Percentiles rank a stretch among this genome's conserved stretches.
Evolutionary conservation across 2,113 vertebrate genomes (phyloP).

Genomic region (Hippocampus guttulatus): DNA sequence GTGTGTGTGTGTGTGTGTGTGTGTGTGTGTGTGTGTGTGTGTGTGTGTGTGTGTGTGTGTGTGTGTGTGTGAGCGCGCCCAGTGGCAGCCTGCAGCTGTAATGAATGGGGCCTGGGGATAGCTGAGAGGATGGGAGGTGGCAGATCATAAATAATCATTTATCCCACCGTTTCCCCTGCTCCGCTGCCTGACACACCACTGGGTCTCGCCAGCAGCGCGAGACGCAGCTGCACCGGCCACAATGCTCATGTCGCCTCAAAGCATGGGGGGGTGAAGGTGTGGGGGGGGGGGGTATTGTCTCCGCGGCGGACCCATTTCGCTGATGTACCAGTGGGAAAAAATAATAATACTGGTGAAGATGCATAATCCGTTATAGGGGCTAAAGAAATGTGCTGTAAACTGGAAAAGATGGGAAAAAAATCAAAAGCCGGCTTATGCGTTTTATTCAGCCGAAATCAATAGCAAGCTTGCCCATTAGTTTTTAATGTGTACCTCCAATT

Average conservation of each 20-base stretch:
- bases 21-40: constrained; percentile 11
- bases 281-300: constrained; percentile 25
- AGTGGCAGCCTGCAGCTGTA: constrained; percentile 71
- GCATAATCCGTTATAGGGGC: constrained; percentile 7
- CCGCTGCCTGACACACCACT: constrained; percentile 63
- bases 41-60: constrained; percentile 5
- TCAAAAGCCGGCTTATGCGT: constrained; percentile 65
- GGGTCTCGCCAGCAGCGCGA: constrained; percentile 52
- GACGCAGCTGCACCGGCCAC: constrained; percentile 60
- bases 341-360: constrained; percentile 18
- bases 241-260: constrained; percentile 47
- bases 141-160: constrained; percentile 82
- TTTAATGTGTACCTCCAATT: constrained; percentile 72
- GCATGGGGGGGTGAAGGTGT: constrained; percentile 16
- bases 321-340: constrained; percentile 30
- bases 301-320: constrained; percentile 41
- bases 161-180: constrained; percentile 67
- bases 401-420: constrained; percentile 55
- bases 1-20: not conserved
- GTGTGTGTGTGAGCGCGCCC: constrained; percentile 28
- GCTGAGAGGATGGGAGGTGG: constrained; percentile 74
- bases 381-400: constrained; percentile 14
- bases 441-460: constrained; percentile 77
- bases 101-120: constrained; percentile 73
- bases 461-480: constrained; percentile 70